Evolutionary conservation across 2,113 vertebrate species (phyloP).

Genomic region (Dicrurus megarhynchus): DNA sequence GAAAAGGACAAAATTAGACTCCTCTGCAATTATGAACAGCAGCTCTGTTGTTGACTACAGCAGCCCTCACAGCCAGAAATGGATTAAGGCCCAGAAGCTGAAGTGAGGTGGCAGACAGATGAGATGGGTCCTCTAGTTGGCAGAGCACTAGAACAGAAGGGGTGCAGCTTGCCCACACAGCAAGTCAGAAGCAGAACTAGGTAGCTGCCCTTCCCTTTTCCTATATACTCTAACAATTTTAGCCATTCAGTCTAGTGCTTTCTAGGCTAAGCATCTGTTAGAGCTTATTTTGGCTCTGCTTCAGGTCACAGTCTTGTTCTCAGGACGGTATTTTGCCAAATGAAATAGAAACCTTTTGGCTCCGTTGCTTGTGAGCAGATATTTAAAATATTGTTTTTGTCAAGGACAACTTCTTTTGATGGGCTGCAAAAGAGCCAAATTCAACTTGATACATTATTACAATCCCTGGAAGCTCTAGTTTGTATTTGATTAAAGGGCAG

Average conservation of each 20-base stretch:
- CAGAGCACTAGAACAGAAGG: neutral
- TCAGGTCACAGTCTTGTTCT: constrained; percentile 11
- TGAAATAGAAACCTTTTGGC: constrained; percentile 42
- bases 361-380: neutral
- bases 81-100: neutral
- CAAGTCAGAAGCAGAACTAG: neutral
- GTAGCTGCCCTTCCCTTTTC: neutral
- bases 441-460: constrained; percentile 25
- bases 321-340: constrained; percentile 49
- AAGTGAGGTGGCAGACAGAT: neutral
- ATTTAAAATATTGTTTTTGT: constrained; percentile 59
- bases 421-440: constrained; percentile 42
- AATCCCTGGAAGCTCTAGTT: constrained; percentile 47
- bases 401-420: constrained; percentile 44
- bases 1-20: neutral
- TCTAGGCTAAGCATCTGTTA: constrained; percentile 50
- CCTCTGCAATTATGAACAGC: neutral
- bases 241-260: neutral
- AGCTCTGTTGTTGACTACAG: neutral
- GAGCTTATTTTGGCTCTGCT: constrained; percentile 52
- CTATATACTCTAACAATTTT: neutral
- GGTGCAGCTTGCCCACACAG: neutral
- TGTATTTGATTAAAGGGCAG: constrained; percentile 28
- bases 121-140: neutral
- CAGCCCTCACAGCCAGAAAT: neutral